Percentiles rank a stretch among this genome's conserved stretches.
Evolutionary conservation across 2,113 vertebrate genomes (phyloP).

Genomic region (Dipodomys merriami): DNA sequence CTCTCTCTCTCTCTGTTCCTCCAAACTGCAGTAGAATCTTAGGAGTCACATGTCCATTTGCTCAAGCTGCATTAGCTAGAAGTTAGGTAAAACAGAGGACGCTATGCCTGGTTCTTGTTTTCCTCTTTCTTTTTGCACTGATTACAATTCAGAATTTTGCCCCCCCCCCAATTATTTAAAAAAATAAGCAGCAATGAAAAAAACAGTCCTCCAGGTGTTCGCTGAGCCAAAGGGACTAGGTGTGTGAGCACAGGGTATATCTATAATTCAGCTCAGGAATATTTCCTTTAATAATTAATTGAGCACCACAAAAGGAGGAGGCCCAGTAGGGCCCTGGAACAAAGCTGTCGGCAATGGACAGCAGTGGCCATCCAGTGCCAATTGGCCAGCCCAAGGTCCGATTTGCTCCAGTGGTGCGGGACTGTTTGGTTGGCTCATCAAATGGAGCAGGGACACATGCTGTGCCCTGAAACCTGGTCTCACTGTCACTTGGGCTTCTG

Average conservation of each 20-base stretch:
- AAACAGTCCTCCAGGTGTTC: not conserved
- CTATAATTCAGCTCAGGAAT: constrained; percentile 68
- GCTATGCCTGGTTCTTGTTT: not conserved
- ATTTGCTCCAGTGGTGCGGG: not conserved
- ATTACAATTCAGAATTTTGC: not conserved
- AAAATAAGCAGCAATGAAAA: not conserved
- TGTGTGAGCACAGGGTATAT: not conserved
- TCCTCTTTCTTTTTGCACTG: not conserved
- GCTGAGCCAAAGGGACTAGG: not conserved
- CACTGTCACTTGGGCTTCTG: constrained; percentile 21
- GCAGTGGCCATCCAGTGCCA: constrained; percentile 84
- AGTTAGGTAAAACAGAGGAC: not conserved
- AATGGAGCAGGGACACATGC: not conserved
- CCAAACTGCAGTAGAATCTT: too few relatives aligned
- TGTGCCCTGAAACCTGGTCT: constrained; percentile 60
- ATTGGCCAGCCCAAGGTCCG: not conserved
- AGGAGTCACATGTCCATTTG: not conserved
- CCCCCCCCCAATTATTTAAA: not conserved
- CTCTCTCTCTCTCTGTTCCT: not conserved
- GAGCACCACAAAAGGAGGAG: constrained; percentile 62
- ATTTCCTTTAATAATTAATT: constrained; percentile 76
- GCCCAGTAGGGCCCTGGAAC: constrained; percentile 66
- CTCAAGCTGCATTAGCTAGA: not conserved
- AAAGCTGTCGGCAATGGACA: constrained; percentile 78
- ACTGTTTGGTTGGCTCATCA: not conserved